A percentile compares a stretch with the other conserved stretches of the same genome.
These are phyloP conservation scores for Chrysotoxum bicinctum DNA, from an alignment of 2,888 invertebrate species.

Conservation along the genomic window DNA sequence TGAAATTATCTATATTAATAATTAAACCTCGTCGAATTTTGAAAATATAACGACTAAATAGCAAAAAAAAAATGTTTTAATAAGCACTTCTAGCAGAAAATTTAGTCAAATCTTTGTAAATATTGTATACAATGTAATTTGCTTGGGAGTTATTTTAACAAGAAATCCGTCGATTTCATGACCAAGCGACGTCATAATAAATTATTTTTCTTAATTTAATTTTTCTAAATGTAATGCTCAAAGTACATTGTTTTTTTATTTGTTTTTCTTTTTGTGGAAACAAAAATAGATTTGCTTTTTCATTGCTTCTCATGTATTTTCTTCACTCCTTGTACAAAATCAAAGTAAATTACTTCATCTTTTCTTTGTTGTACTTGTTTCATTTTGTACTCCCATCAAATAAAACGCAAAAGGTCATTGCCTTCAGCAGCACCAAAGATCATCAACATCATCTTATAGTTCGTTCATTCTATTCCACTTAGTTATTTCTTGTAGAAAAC, in stretches of 20 bases:
- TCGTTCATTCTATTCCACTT: slow-evolving; percentile 46
- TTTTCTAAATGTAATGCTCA: not conserved
- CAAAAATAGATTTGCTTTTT: slow-evolving; percentile 6
- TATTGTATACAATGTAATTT: too few species aligned
- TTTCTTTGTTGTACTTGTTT: slow-evolving; percentile 15
- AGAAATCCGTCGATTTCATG: not conserved
- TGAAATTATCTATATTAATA: too few species aligned
- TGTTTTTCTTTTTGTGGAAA: not conserved
- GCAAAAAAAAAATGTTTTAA: too few species aligned
- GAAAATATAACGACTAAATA: too few species aligned
- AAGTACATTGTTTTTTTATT: not conserved
- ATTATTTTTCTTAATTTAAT: not conserved
- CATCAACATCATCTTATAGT: slow-evolving; percentile 33
- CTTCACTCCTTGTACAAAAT: not conserved
- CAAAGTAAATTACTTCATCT: slow-evolving; percentile 32
- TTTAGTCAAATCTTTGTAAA: too few species aligned
- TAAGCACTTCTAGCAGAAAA: too few species aligned
- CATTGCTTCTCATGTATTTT: not conserved
- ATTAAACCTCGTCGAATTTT: too few species aligned
- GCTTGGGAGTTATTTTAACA: not conserved
- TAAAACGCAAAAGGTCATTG: slow-evolving; percentile 45
- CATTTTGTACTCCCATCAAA: not conserved
- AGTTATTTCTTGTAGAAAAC: slow-evolving; percentile 20
- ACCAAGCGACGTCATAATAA: not conserved
- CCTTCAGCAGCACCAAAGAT: slow-evolving; percentile 39